Evolutionary conservation across 2,888 invertebrate genomes (phyloP).

Genomic region (Coenonympha arcania): DNA sequence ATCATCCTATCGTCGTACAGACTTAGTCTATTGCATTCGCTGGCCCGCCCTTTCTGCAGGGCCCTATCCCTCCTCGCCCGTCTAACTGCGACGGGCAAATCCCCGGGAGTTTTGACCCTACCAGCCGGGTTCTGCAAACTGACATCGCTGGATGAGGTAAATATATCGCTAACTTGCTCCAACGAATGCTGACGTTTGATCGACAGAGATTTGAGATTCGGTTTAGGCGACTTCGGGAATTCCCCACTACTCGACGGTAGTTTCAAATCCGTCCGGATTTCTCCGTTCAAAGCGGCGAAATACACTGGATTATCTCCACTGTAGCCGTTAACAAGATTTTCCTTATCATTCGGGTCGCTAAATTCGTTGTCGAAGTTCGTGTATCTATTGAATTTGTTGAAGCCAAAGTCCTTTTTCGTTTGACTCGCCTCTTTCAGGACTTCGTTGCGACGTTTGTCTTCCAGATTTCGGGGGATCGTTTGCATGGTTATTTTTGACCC

Average conservation of each 20-base stretch:
- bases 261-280: constrained; percentile 48
- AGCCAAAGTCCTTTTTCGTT: constrained; percentile 51
- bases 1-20: constrained; percentile 93
- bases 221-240: constrained; percentile 45
- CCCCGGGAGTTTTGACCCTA: constrained; percentile 86
- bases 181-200: constrained; percentile 79
- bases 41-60: constrained; percentile 58
- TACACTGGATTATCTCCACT: constrained; percentile 66
- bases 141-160: constrained; percentile 78
- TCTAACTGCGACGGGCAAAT: constrained; percentile 84
- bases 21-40: constrained; percentile 81
- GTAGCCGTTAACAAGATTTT: constrained; percentile 53
- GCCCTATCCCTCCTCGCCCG: constrained; percentile 78
- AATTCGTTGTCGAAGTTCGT: constrained; percentile 66
- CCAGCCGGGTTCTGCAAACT: constrained; percentile 82
- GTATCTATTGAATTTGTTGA: constrained; percentile 63
- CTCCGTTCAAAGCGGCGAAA: constrained; percentile 59
- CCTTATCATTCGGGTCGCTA: constrained; percentile 66
- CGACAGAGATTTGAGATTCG: constrained; percentile 45
- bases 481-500: constrained; percentile 70
- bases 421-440: constrained; percentile 60
- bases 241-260: constrained; percentile 33
- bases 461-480: constrained; percentile 41
- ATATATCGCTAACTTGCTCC: constrained; percentile 84
- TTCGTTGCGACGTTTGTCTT: constrained; percentile 50